A percentile compares a stretch with the other conserved stretches of the same genome.
phyloP scores from a whole-genome alignment of 1,140 invertebrate genomes.

The Chrysopa pallens region DNA sequence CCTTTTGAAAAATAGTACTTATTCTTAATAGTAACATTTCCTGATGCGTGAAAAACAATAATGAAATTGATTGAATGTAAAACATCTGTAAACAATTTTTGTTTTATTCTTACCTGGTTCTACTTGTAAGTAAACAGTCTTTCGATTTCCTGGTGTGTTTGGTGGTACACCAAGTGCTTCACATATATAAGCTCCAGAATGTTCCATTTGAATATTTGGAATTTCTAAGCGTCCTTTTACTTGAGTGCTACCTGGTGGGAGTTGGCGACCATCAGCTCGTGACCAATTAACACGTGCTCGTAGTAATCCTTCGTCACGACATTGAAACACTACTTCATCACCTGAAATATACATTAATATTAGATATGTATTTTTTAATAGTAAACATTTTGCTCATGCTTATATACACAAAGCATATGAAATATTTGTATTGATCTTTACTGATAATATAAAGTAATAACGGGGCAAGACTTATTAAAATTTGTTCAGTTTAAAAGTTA shows the following conservation, averaged over 20 bases:
- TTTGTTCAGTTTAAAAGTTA: too few species aligned
- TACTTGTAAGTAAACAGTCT: constrained; percentile 46
- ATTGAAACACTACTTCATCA: constrained; percentile 79
- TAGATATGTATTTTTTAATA: neutral
- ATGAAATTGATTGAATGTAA: too few species aligned
- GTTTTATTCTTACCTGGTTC: constrained; percentile 51
- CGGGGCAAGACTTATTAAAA: too few species aligned
- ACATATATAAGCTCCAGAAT: constrained; percentile 67
- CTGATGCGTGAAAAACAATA: too few species aligned
- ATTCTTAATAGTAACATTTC: too few species aligned
- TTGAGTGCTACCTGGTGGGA: constrained; percentile 54
- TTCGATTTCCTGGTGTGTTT: constrained; percentile 26
- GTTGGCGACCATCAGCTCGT: constrained; percentile 42
- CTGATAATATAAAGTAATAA: too few species aligned
- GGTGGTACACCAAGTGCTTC: constrained; percentile 49
- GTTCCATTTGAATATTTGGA: constrained; percentile 55
- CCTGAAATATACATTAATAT: constrained; percentile 27
- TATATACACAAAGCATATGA: too few species aligned
- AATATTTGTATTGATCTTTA: too few species aligned
- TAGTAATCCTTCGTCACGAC: constrained; percentile 66
- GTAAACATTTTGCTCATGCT: constrained; percentile 1
- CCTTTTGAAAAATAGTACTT: too few species aligned
- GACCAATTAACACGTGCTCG: constrained; percentile 60
- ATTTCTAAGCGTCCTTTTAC: constrained; percentile 66
- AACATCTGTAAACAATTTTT: too few species aligned